Conservation (phyloP, 2,113 vertebrate species). For the Eubucco bourcierii region DNA sequence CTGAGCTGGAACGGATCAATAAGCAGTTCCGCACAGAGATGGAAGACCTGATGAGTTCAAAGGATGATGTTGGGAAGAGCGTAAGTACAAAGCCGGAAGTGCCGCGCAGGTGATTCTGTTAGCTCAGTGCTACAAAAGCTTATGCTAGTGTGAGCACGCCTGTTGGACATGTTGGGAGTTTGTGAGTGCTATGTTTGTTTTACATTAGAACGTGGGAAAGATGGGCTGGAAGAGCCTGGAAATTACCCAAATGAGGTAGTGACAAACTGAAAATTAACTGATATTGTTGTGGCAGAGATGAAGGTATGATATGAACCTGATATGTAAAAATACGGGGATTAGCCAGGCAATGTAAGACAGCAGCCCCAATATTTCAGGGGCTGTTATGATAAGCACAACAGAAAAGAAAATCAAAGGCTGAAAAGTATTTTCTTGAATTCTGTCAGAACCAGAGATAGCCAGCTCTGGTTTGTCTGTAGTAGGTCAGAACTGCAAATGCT, state of each 20-base stretch:
- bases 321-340: not conserved
- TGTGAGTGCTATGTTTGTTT: not conserved
- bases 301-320: not conserved
- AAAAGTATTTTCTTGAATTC: not conserved
- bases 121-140: not conserved
- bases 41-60: conserved; percentile 97
- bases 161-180: not conserved
- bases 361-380: not conserved
- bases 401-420: not conserved
- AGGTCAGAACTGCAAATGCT: not conserved
- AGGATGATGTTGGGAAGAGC: conserved; percentile 96
- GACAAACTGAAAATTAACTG: not conserved
- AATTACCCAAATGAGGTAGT: not conserved
- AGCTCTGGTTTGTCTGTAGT: not conserved
- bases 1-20: conserved; percentile 90
- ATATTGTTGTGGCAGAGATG: not conserved
- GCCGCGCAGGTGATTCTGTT: not conserved
- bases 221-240: not conserved
- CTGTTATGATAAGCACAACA: not conserved
- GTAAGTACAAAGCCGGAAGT: conserved; percentile 74
- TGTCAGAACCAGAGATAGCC: not conserved
- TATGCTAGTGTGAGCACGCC: not conserved
- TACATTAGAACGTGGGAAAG: not conserved
- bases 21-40: conserved; percentile 92
- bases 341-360: not conserved